Base-by-base conservation (phyloP, 2,113 vertebrate genomes). In the Zosterops borbonicus region DNA sequence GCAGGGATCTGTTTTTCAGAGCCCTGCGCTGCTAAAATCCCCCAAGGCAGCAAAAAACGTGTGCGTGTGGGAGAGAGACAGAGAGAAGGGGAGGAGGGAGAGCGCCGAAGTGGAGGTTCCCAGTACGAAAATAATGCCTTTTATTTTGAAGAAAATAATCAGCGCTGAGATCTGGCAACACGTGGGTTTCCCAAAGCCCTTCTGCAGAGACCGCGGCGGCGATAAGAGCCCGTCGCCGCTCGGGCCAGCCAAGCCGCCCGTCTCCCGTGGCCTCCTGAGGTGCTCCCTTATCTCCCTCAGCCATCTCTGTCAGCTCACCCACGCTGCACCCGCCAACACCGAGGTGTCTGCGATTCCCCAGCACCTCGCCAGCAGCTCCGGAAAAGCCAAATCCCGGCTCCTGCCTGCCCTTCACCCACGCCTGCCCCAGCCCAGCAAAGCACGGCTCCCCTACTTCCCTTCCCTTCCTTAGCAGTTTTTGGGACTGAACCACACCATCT, bases 111-210 rank as follows among this genome's bases (percentile, higher is more conserved):
- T 35, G 76, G 88, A 92, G 86, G 83, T 83, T 97, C 52, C 5
- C 94, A 83, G 86, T 55, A 78, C 42, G 74, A 89, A 97, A 96
- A 93, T 93, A 83, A 90, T 44, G 86, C 86, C 91, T 93, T 91
- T 93, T 89, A 49, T 90, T 90, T 81, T 33, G 86, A 39, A 86
- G 73, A 84, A 85, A 88, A 67, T 39, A 80, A 93, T 90, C 89
- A 5, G 83, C 3, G 4, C 89, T 89, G 92, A 93, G 95, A 95
- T 95, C 92, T 87, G 94, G 94, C 88, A 77, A 29, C 90, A 93
- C 68, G 83, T 65, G 95, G 88, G 73, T 78, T 97, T 96, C 89
- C 94, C 95, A 94, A 92, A 95, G 80, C 91, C 58, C 53, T 80
- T 93, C 41, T 17, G 82, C 95, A 58, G 37, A 79, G 74, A 31